Base-by-base conservation (phyloP, 1,140 invertebrate genomes). In the Thrips palmi region DNA sequence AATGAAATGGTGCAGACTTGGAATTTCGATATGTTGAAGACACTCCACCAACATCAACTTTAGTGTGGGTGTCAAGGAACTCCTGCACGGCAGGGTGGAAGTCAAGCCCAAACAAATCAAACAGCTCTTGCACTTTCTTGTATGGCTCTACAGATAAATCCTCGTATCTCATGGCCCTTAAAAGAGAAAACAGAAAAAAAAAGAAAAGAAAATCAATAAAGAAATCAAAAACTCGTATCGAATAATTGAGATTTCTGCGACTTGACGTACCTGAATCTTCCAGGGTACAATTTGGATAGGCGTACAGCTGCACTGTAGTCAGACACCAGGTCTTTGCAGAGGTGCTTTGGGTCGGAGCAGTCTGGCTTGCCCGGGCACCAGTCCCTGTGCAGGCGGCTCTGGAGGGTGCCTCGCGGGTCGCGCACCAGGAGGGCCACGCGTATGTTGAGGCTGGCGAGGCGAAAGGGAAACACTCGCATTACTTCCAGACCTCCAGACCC, bases 361-460 rank as follows among this genome's bases (percentile, higher is more conserved):
- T 87, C 82, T 4, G 76, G 70, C 40, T 74, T 65, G n/a, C 70
- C 70, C 1, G 74, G 77, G 52, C 85, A 91, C 78, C 85, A 89
- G 33, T 73, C 68, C 3, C 83, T 65, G 54, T 86, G 82, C 40
- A 74, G 73, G 25, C 86, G 62, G 0, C 84, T 88, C 54, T 87
- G 83, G 52, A 88, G 61, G 31, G 78, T 83, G 12, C 81, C 85
- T 28, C 85, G 63, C 7, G 85, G 86, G 61, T 89, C 86, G 29
- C 85, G 64, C 24, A 87, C 70, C 42, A 89, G 55, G 11, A 85
- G 58, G 37, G 89, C 56, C 37, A 89, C 65, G 53, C 75, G 72
- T 41, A 84, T 57, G 49, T 79, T 77, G n/a, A n/a, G n/a, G n/a
- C n/a, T n/a, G n/a, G n/a, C n/a, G n/a, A n/a, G n/a, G n/a, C n/a